phyloP scores from a whole-genome alignment of 2,888 invertebrate genomes.

The Spisula solida region DNA sequence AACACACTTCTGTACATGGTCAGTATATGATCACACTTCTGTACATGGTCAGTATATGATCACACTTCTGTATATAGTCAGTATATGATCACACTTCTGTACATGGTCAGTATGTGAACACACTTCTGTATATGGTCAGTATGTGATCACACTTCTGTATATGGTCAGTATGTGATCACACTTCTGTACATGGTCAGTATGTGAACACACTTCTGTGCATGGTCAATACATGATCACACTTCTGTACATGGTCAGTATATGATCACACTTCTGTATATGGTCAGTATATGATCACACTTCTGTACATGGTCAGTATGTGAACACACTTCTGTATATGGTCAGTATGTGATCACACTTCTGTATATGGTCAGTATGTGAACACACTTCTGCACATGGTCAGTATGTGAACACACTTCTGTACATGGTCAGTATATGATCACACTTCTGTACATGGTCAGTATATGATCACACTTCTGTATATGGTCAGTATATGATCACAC shows the following conservation, averaged over 20 bases:
- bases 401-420: neutral
- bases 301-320: neutral
- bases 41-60: neutral
- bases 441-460: neutral
- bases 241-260: neutral
- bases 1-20: too few relatives aligned
- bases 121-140: too few relatives aligned
- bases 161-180: neutral
- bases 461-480: neutral
- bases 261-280: too few relatives aligned
- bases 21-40: neutral
- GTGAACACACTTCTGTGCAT: too few relatives aligned
- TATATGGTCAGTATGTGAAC: neutral
- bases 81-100: neutral
- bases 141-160: neutral
- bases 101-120: neutral
- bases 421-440: too few relatives aligned
- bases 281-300: slow-evolving; percentile 1
- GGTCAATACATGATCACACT: too few relatives aligned
- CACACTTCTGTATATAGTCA: too few relatives aligned
- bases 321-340: too few relatives aligned
- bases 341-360: neutral
- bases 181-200: neutral
- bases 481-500: neutral
- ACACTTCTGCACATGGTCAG: neutral